A percentile compares a stretch with the other conserved stretches of the same genome.
These are phyloP conservation scores for Dasypus novemcinctus DNA, from an alignment of 2,113 vertebrate species.

Conservation along the genomic window DNA sequence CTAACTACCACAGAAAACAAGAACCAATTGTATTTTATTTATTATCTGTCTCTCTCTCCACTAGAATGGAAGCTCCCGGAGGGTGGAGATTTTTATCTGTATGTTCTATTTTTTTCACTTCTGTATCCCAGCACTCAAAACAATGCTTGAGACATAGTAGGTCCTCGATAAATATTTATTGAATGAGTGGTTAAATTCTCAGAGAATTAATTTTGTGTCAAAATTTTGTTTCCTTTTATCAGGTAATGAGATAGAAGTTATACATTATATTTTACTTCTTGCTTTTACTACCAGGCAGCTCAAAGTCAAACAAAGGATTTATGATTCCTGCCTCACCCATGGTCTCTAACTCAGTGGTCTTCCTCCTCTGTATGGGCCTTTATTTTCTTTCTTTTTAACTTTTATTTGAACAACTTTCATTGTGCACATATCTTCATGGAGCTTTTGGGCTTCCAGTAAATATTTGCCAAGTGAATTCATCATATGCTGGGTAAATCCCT, in stretches of 20 bases:
- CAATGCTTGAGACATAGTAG: not conserved
- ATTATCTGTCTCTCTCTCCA: not conserved
- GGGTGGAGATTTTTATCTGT: not conserved
- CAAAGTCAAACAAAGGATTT: not conserved
- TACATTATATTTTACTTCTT: not conserved
- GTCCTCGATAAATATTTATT: not conserved
- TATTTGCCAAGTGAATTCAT: not conserved
- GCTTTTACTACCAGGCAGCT: not conserved
- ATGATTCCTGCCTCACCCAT: not conserved
- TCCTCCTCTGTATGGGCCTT: not conserved
- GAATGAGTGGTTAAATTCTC: not conserved
- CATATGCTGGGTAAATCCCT: not conserved
- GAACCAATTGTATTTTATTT: not conserved
- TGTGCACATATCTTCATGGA: not conserved
- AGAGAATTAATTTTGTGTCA: not conserved
- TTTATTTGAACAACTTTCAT: slow-evolving; percentile 3
- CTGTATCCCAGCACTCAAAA: not conserved
- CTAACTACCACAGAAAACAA: too few relatives aligned
- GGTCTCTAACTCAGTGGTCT: not conserved
- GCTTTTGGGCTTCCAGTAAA: not conserved
- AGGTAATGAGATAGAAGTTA: not conserved
- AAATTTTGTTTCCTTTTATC: not conserved
- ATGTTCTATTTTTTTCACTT: not conserved
- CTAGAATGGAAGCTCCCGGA: not conserved
- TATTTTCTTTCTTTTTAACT: not conserved